Evolutionary conservation across 2,888 invertebrate genomes (phyloP), one percentile per base, ranked within the genome.

Genomic region (Brachypterus glaber): DNA sequence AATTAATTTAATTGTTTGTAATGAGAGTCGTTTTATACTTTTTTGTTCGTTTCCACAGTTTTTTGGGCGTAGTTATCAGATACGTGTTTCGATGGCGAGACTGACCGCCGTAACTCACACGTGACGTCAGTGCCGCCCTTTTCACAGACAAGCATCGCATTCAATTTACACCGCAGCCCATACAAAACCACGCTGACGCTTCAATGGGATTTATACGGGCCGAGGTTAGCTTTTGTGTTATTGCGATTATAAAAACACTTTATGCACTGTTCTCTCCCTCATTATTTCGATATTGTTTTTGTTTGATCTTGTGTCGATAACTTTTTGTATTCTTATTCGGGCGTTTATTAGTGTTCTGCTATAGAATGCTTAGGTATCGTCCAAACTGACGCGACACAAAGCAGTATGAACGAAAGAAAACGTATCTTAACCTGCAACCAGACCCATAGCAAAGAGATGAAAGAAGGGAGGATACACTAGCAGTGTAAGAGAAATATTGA

Each of bases 121-220:
- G 41, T 49, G 51, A 54, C 50, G 55, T 53, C 55, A 51, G 47
- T 38, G 40, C 51, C 53, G 49, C 55, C 55, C 52, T 51, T 52
- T 51, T 52, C 47, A 49, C 50, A 44, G 49, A 51, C 50, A 49
- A 53, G 47, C 51, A 49, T 54, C 55, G 50, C 51, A 55, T 55
- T 54, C 52, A 53, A 53, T 54, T 51, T 50, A 50, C 48, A 49
- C 47, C 47, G 49, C 43, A 41, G 44, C 38, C 44, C 44, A 41
- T 44, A 51, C 50, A 52, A 51, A 51, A 53, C 47, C 46, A n/a
- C n/a, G 51, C 46, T 50, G 50, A 52, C 48, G 51, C 50, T 51
- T 51, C 52, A 52, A 50, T 51, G 49, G 48, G 51, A 51, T 52
- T 51, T 51, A 51, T 51, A 47, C 41, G 35, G 42, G 39, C 47